Evolutionary conservation across 2,797 vertebrate genomes (phyloP), one percentile per base, ranked within the genome.

Genomic region (Nyctalus aviator): DNA sequence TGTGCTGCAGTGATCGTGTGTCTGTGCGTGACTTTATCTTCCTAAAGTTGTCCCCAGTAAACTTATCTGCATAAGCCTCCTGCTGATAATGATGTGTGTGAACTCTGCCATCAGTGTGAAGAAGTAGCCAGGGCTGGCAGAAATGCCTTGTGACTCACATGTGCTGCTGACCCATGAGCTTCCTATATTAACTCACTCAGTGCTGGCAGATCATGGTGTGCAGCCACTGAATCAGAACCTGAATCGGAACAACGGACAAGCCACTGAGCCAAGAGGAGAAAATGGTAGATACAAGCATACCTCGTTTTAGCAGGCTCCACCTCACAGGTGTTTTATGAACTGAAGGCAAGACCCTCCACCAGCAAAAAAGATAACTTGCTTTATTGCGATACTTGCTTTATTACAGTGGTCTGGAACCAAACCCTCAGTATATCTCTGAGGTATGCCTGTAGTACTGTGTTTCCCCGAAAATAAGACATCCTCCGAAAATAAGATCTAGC

Each of bases 11-110:
- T 41, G 71, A 30, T 17, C 4, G 5, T 57, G 27, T 71, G 53
- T 46, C 46, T 32, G 50, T 48, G 27, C 46, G 35, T 17, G 32
- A 15, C 50, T 90, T 84, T 68, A 75, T 88, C 94, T 92, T 92
- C 59, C 71, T 84, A 53, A 69, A 30, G 17, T 89, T 41, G 11
- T 89, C 37, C 48, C 27, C 30, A 50, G 59, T 23, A 46, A 90
- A 27, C 50, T 76, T 37, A 37, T 37, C 10, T 79, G 57, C 46
- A 5, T 14, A 72, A 62, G 35, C 41, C 32, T 88, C 64, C 37
- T n/a, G 20, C 62, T 59, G 73, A 35, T 44, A 37, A 30, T 87
- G 68, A 66, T 0, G 4, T 3, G 2, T 8, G 30, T 79, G 48
- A 91, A 73, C 17, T 64, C 69, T 48, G 48, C 72, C 14, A 8